A percentile compares a stretch with the other conserved stretches of the same genome.
Conservation (phyloP, 2,113 vertebrate genomes). For the Silurus meridionalis region DNA sequence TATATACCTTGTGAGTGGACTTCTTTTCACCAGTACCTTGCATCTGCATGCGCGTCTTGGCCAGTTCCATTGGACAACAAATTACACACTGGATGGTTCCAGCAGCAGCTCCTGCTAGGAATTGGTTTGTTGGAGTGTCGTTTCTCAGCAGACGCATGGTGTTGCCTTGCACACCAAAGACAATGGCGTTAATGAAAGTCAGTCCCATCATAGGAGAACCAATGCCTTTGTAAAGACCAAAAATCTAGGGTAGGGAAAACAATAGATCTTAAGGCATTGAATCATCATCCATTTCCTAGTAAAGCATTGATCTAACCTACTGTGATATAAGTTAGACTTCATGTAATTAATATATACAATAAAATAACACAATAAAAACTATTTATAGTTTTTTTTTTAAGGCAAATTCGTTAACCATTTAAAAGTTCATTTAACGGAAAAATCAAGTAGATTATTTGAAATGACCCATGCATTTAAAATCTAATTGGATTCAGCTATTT, state of each 20-base stretch:
- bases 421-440: not conserved
- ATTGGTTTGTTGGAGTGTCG: conserved; percentile 92
- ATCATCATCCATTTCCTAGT: not conserved
- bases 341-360: not conserved
- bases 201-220: conserved; percentile 98
- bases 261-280: conserved; percentile 24
- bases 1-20: conserved; percentile 81
- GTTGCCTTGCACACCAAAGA: conserved; percentile 95
- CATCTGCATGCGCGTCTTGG: conserved; percentile 96
- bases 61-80: conserved; percentile 97
- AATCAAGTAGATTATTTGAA: not conserved
- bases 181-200: conserved; percentile 96
- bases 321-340: not conserved
- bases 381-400: not conserved
- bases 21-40: conserved; percentile 88
- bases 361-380: not conserved
- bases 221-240: conserved; percentile 94
- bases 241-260: conserved; percentile 67
- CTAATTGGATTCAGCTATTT: not conserved
- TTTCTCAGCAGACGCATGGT: conserved; percentile 80
- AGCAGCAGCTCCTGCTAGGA: conserved; percentile 87
- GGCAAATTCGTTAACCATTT: not conserved
- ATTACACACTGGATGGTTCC: conserved; percentile 90
- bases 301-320: not conserved
- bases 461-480: not conserved